phyloP scores from a whole-genome alignment of 2,888 invertebrate species.

The Lomographa bimaculata region DNA sequence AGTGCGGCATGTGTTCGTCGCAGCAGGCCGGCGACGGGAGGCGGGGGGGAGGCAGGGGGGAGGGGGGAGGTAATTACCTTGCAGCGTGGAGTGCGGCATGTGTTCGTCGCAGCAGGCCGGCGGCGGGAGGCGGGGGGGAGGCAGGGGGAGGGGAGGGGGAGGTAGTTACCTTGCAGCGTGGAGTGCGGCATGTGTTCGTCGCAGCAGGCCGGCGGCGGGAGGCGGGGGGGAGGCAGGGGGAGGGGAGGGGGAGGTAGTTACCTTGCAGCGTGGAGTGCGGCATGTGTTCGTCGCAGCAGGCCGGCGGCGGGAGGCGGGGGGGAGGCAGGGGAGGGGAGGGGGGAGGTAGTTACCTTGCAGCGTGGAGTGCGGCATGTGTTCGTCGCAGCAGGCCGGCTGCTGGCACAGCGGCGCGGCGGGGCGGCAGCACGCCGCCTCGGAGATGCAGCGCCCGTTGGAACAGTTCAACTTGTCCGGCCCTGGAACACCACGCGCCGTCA shows the following conservation, averaged over 20 bases:
- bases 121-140: no score
- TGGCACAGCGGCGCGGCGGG: slow-evolving; percentile 51
- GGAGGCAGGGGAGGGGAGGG: no score
- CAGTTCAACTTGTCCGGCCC: slow-evolving; percentile 28
- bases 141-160: no score
- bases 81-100: slow-evolving; percentile 38
- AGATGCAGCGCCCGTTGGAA: slow-evolving; percentile 77
- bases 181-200: slow-evolving; percentile 51
- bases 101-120: slow-evolving; percentile 68
- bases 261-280: slow-evolving; percentile 51
- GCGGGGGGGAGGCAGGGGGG: no score
- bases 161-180: slow-evolving; percentile 37
- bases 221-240: no score
- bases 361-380: slow-evolving; percentile 46
- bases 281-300: no score
- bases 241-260: slow-evolving; percentile 16
- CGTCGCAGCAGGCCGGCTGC: slow-evolving; percentile 59
- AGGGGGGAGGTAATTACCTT: slow-evolving; percentile 34
- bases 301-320: no score
- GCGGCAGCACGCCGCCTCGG: slow-evolving; percentile 79
- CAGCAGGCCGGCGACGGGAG: no score
- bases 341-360: slow-evolving; percentile 36
- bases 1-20: slow-evolving; percentile 51
- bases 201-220: slow-evolving; percentile 71
- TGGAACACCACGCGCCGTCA: no score